Percentiles rank a stretch among this genome's conserved stretches.
phyloP scores from a whole-genome alignment of 2,797 vertebrate genomes.

The Arrhamphus sclerolepis region DNA sequence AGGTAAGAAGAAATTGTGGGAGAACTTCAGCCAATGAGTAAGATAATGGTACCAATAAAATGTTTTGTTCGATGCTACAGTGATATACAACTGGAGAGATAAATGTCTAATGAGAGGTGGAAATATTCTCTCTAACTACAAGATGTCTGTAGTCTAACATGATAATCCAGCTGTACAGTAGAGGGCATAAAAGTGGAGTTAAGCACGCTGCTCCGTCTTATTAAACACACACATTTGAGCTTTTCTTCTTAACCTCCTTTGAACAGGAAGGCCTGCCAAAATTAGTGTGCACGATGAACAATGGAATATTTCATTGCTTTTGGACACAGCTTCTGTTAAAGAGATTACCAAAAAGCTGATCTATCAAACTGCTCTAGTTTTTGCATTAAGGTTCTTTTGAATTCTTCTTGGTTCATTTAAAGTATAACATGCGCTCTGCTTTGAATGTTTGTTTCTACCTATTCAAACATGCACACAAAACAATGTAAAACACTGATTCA shows the following conservation, averaged over 20 bases:
- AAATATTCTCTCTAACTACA: too few relatives aligned
- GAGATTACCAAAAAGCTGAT: slow-evolving; percentile 21
- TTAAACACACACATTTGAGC: slow-evolving; percentile 22
- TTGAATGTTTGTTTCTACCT: too few relatives aligned
- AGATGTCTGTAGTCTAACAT: neutral
- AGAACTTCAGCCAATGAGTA: neutral
- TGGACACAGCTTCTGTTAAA: neutral
- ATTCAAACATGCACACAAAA: too few relatives aligned
- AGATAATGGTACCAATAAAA: too few relatives aligned
- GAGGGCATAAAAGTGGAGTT: slow-evolving; percentile 31
- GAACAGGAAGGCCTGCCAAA: slow-evolving; percentile 8
- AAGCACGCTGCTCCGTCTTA: slow-evolving; percentile 20
- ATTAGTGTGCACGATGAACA: slow-evolving; percentile 15
- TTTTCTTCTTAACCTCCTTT: slow-evolving; percentile 26
- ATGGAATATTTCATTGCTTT: slow-evolving; percentile 15
- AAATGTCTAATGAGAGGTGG: neutral
- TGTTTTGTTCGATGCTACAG: neutral
- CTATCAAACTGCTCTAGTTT: slow-evolving; percentile 4
- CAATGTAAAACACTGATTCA: neutral
- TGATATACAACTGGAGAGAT: neutral
- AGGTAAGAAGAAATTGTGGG: slow-evolving; percentile 78
- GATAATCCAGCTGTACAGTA: slow-evolving; percentile 2
- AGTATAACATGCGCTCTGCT: too few relatives aligned
- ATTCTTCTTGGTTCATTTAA: too few relatives aligned
- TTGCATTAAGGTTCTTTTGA: neutral